A percentile compares a stretch with the other conserved stretches of the same genome.
Evolutionary conservation across 2,113 vertebrate genomes (phyloP).

Genomic region (Acrocephalus arundinaceus): DNA sequence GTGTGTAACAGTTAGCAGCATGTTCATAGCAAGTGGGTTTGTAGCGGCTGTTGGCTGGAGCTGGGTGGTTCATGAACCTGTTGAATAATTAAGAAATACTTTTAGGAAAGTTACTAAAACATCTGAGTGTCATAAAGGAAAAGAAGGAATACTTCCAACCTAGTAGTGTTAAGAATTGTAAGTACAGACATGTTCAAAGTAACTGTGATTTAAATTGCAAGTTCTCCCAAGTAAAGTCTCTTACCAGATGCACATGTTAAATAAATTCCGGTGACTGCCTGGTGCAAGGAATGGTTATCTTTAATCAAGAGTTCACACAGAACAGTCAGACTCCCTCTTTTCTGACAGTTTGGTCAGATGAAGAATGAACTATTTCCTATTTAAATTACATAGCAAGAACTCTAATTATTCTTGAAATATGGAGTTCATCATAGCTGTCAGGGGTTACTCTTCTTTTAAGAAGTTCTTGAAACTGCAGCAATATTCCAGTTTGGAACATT

Average conservation of each 20-base stretch:
- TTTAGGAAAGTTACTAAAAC: constrained; percentile 4
- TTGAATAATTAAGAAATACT: constrained; percentile 41
- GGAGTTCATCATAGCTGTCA: background rate
- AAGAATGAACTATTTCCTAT: background rate
- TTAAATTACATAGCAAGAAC: background rate
- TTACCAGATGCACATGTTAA: background rate
- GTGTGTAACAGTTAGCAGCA: constrained; percentile 98
- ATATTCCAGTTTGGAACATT: background rate
- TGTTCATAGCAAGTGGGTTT: constrained; percentile 97
- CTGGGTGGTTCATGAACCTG: constrained; percentile 98
- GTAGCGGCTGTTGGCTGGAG: constrained; percentile 94
- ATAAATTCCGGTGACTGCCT: background rate
- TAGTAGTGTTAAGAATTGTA: background rate
- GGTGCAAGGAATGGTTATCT: background rate
- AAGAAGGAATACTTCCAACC: background rate
- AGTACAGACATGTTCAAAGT: background rate
- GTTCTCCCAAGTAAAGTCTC: background rate
- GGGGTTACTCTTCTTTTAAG: background rate
- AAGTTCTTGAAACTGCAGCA: background rate
- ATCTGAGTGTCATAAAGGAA: background rate
- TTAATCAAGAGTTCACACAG: background rate
- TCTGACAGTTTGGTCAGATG: background rate
- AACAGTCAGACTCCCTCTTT: background rate
- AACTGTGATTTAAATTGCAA: background rate
- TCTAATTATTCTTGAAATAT: background rate